These are phyloP conservation scores for Cistogaster globosa DNA, from an alignment of 2,888 invertebrate species.

Conservation along the genomic window DNA sequence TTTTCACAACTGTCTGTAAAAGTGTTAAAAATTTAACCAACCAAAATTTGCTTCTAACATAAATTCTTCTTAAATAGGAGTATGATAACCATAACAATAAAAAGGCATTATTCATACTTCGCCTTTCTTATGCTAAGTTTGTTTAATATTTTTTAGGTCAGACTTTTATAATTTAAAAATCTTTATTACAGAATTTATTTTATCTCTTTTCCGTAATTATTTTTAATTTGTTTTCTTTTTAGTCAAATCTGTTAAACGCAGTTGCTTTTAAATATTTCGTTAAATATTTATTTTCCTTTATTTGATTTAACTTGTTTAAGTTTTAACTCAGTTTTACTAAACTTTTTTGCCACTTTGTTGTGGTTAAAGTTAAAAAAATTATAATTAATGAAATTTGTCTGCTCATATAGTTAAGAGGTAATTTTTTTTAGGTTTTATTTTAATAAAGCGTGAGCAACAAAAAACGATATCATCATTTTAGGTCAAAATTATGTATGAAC, in stretches of 20 bases:
- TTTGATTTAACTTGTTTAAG: not conserved
- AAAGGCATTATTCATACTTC: not conserved
- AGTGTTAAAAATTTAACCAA: conserved; percentile 5
- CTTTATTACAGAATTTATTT: not conserved
- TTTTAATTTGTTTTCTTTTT: conserved; percentile 4
- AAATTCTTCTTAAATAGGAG: too few species aligned
- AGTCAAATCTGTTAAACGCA: conserved; percentile 8
- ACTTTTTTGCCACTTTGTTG: conserved; percentile 10
- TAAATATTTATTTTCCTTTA: not conserved
- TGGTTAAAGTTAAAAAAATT: not conserved
- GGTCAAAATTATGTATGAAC: conserved; percentile 40
- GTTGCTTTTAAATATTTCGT: conserved; percentile 37
- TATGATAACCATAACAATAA: too few species aligned
- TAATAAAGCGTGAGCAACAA: not conserved
- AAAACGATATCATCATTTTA: conserved; percentile 22
- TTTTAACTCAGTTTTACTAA: conserved; percentile 3
- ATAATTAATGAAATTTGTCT: not conserved
- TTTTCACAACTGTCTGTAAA: not conserved
- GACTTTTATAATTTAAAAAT: conserved; percentile 1
- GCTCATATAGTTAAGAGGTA: not conserved
- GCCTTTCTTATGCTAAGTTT: not conserved
- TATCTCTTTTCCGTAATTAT: not conserved
- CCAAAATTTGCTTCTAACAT: not conserved
- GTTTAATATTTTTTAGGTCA: conserved; percentile 23
- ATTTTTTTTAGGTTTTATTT: not conserved